Conservation (phyloP, 2,113 vertebrate species). For the Nannospalax galili region DNA sequence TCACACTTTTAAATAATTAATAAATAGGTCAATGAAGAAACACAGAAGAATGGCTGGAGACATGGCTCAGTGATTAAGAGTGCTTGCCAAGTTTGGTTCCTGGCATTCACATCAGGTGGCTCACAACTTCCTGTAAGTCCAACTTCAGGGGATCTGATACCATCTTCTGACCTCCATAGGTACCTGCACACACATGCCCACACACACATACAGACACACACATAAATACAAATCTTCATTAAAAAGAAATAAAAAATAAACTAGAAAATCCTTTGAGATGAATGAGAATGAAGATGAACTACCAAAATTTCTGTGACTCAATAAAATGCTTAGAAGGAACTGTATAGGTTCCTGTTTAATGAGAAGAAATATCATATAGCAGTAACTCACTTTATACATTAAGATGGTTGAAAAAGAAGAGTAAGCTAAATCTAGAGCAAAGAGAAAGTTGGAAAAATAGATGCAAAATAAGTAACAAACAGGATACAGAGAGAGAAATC, state of each 20-base stretch:
- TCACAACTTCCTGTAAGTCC: background rate
- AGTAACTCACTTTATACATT: conserved; percentile 30
- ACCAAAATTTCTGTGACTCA: too few species aligned
- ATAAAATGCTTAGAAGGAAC: background rate
- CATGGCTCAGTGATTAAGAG: background rate
- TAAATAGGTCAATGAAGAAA: conserved; percentile 47
- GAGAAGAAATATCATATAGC: background rate
- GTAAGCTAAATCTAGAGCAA: conserved; percentile 10
- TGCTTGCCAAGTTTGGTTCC: background rate
- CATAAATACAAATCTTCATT: too few species aligned
- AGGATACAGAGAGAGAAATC: conserved; percentile 12
- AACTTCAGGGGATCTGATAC: too few species aligned
- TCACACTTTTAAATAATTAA: background rate
- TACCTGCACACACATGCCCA: too few species aligned
- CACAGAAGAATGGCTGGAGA: background rate
- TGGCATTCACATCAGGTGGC: background rate
- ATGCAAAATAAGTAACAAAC: conserved; percentile 24
- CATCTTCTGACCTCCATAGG: too few species aligned
- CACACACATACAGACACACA: too few species aligned
- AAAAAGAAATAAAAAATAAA: too few species aligned
- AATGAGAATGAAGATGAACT: too few species aligned
- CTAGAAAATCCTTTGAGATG: too few species aligned
- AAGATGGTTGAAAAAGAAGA: conserved; percentile 8
- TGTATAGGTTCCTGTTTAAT: conserved; percentile 11
- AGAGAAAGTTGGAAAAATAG: conserved; percentile 18